Percentiles rank a stretch among this genome's conserved stretches.
Conservation (phyloP, 2,797 vertebrate species). For the Pseudochaenichthys georgianus region DNA sequence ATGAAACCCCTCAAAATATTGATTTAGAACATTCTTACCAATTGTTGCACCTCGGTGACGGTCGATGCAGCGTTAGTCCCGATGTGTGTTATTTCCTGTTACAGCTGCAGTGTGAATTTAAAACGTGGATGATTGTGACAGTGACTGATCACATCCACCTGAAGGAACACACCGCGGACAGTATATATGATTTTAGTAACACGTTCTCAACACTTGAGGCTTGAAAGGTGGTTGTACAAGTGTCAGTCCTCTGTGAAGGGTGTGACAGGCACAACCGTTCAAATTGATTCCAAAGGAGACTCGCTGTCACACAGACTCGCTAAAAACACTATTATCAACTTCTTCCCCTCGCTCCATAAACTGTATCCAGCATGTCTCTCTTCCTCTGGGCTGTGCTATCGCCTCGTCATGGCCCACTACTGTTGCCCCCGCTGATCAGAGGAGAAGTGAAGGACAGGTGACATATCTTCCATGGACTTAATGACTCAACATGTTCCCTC, state of each 20-base stretch:
- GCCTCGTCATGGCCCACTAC: not conserved
- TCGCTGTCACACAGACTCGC: not conserved
- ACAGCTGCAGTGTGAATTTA: conserved; percentile 9
- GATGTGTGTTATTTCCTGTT: conserved; percentile 1
- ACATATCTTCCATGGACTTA: no score
- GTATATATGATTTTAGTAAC: not conserved
- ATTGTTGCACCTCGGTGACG: no score
- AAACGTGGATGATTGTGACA: conserved; percentile 14
- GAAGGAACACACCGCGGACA: not conserved
- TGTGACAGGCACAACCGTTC: not conserved
- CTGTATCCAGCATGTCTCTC: not conserved
- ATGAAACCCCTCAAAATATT: not conserved
- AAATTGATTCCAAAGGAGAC: not conserved
- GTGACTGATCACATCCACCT: not conserved
- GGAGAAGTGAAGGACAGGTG: not conserved
- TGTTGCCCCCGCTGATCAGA: not conserved
- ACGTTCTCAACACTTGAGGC: not conserved
- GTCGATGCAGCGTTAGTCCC: no score
- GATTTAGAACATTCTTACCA: no score
- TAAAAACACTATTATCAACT: not conserved
- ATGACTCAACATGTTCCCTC: not conserved
- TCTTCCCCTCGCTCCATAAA: not conserved
- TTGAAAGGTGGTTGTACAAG: not conserved
- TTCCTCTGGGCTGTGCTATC: not conserved
- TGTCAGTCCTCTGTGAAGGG: not conserved